Percentiles rank a stretch among this genome's conserved stretches.
Conservation (phyloP, 2,888 invertebrate genomes). For the Rhingia rostrata region DNA sequence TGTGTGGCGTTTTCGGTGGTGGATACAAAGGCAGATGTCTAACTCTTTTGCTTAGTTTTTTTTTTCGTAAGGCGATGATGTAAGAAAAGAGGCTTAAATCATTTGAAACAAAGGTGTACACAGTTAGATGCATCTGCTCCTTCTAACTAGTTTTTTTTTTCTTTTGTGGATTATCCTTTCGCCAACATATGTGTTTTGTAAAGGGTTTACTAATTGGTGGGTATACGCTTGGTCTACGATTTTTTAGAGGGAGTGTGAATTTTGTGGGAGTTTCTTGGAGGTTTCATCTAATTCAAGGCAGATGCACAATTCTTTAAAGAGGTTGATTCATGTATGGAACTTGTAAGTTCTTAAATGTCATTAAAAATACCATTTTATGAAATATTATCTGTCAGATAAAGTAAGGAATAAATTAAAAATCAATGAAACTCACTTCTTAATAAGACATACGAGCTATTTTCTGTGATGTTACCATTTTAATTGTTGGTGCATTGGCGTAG, state of each 20-base stretch:
- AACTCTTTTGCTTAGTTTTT: not conserved
- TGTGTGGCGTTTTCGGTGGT: constrained; percentile 9
- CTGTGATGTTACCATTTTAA: not conserved
- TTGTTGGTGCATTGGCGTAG: too few relatives aligned
- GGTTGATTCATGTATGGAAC: too few relatives aligned
- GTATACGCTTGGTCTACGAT: too few relatives aligned
- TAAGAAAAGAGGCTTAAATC: not conserved
- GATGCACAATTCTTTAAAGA: too few relatives aligned
- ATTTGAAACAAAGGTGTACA: not conserved
- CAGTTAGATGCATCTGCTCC: not conserved
- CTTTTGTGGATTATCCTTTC: not conserved
- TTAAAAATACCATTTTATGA: too few relatives aligned
- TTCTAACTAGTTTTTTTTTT: not conserved
- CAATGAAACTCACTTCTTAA: not conserved
- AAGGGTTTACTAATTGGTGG: too few relatives aligned
- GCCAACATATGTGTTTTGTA: too few relatives aligned
- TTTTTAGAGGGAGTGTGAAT: too few relatives aligned
- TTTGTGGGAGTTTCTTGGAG: too few relatives aligned
- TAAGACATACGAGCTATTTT: not conserved
- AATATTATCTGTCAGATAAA: not conserved
- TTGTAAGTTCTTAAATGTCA: too few relatives aligned
- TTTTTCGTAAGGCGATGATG: not conserved
- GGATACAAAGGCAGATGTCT: constrained; percentile 35
- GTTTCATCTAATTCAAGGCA: too few relatives aligned
- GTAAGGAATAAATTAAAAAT: not conserved